Percentiles rank a stretch among this genome's conserved stretches.
Evolutionary conservation across 2,888 invertebrate genomes (phyloP).

Genomic region (Dicyrtoma fusca): DNA sequence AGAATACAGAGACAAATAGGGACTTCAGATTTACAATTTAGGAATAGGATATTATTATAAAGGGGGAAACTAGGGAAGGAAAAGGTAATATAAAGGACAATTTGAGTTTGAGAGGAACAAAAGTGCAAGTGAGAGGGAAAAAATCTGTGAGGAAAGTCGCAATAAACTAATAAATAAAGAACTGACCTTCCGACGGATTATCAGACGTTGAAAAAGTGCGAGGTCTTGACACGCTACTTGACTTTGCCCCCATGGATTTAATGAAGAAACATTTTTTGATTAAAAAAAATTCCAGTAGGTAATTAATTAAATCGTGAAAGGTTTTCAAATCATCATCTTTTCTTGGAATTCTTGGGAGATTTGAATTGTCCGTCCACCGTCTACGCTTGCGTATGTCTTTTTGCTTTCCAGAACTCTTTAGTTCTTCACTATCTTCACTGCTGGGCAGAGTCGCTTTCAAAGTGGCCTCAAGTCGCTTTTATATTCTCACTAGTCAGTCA

Average conservation of each 20-base stretch:
- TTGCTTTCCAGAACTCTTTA: background rate
- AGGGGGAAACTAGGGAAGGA: background rate
- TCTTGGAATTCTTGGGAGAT: slow-evolving; percentile 6
- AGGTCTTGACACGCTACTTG: slow-evolving; percentile 42
- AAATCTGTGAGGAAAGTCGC: background rate
- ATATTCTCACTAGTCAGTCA: too few relatives aligned
- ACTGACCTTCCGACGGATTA: slow-evolving; percentile 38
- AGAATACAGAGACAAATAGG: too few relatives aligned
- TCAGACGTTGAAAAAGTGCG: slow-evolving; percentile 51
- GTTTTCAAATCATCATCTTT: slow-evolving; percentile 28
- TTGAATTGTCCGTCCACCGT: slow-evolving; percentile 18
- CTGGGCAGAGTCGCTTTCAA: slow-evolving; percentile 6
- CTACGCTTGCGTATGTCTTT: slow-evolving; percentile 7
- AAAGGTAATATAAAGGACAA: slow-evolving; percentile 1
- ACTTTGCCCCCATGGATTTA: slow-evolving; percentile 47
- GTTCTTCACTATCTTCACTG: background rate
- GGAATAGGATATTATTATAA: too few relatives aligned
- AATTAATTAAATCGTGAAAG: background rate
- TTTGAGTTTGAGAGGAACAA: background rate
- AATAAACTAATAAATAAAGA: background rate
- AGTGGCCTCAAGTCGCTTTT: too few relatives aligned
- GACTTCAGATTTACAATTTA: too few relatives aligned
- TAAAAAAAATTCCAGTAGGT: slow-evolving; percentile 5
- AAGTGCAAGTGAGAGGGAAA: slow-evolving; percentile 4
- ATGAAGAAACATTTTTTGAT: slow-evolving; percentile 15